Evolutionary conservation across 2,888 invertebrate species (phyloP), one percentile per base, ranked within the genome.

Genomic region (Pollenia amentaria): DNA sequence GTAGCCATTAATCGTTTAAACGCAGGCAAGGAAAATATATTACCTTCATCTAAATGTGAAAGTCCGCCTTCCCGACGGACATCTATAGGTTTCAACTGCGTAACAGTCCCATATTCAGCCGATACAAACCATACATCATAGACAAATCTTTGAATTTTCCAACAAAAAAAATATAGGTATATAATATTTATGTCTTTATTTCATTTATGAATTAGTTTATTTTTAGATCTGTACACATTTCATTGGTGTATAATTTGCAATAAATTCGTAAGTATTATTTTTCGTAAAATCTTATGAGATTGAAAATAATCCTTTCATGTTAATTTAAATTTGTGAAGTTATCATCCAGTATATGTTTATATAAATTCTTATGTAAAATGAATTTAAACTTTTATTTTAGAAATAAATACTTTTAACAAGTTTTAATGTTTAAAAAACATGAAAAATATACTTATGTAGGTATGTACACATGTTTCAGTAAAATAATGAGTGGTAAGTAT

Each of bases 21-120:
- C 16, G 72, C 79, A 14, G 91, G 89, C 44, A 92, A 92, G 75
- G 92, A 92, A 75, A 92, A 92, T 73, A 87, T 88, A 73, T 89
- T 89, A 4, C 91, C 91, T 9, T 12, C 55, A 46, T 46, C 70
- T 21, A 73, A 85, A 48, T n/a, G 21, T 38, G 67, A 84, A 16
- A 76, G 70, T 14, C 44, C 62, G 6, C 64, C 55, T 3, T 14
- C 65, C 14, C 69, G 21, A 11, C 38, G 51, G 38, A 51, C 57
- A 38, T 72, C 44, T 8, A 48, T 72, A 57, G 70, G 60, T 46
- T 72, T 76, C 46, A 62, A 29, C 21, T 65, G 65, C 16, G 12
- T 10, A 55, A 18, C 21, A 40, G n/a, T 53, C 3, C 9, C 65
- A 11, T 44, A 7, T 18, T 4, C 10, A 12, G 14, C 0, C 44